phyloP scores from a whole-genome alignment of 2,888 invertebrate genomes.

The Eristalis tenax region DNA sequence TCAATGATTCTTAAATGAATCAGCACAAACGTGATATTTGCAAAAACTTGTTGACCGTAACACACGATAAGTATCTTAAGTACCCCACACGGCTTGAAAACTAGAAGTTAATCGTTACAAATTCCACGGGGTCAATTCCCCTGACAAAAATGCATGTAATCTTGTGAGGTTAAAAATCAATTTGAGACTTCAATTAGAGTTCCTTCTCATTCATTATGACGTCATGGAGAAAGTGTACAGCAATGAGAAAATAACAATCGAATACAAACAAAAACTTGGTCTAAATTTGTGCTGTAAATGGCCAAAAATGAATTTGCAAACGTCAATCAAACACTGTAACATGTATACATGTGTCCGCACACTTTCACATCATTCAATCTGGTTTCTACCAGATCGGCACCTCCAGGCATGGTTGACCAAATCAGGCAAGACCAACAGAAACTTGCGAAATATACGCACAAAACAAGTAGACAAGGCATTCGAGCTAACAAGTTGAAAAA shows the following conservation, averaged over 20 bases:
- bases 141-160: not conserved
- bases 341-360: not conserved
- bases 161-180: too few species aligned
- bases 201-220: too few species aligned
- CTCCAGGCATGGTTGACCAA: not conserved
- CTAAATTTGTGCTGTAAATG: not conserved
- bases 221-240: too few species aligned
- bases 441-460: not conserved
- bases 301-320: not conserved
- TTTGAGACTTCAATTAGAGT: too few species aligned
- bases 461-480: not conserved
- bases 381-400: conserved; percentile 27
- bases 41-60: not conserved
- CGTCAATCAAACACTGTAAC: not conserved
- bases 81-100: not conserved
- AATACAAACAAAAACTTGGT: too few species aligned
- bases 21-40: too few species aligned
- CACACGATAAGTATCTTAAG: not conserved
- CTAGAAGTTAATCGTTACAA: not conserved
- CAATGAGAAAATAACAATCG: too few species aligned
- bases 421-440: not conserved
- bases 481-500: not conserved
- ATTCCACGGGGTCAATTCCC: not conserved
- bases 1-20: too few species aligned
- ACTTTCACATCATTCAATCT: not conserved